Evolutionary conservation across 2,888 invertebrate species (phyloP).

Genomic region (Andricus quercusramuli): DNA sequence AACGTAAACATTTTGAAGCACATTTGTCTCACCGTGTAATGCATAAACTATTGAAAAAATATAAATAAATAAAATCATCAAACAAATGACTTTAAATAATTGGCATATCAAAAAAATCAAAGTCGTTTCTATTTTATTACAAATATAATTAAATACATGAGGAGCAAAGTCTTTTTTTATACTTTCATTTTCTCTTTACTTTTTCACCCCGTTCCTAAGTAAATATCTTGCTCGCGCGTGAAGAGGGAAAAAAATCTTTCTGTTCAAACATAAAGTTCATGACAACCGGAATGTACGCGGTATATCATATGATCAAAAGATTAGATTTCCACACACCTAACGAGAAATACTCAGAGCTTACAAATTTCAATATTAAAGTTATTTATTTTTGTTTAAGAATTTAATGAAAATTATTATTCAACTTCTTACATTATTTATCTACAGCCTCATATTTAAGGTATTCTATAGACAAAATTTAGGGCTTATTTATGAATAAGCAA

Average conservation of each 20-base stretch:
- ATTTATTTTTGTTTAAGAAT: not conserved
- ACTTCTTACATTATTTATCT: no score
- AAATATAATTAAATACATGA: not conserved
- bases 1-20: no score
- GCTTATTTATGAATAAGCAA: no score
- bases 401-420: not conserved
- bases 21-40: no score
- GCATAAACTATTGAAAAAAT: no score
- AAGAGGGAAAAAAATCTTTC: not conserved
- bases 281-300: not conserved
- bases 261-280: slow-evolving; percentile 15
- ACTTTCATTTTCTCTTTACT: not conserved
- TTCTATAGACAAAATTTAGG: no score
- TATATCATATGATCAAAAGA: slow-evolving; percentile 21
- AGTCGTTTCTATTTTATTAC: no score
- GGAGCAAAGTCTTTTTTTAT: not conserved
- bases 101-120: no score
- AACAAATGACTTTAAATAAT: no score
- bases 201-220: not conserved
- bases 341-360: not conserved
- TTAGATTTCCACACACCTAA: not conserved
- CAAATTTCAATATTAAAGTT: not conserved
- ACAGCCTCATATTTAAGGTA: no score
- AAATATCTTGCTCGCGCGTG: not conserved
- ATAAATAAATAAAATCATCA: no score